Evolutionary conservation across 2,113 vertebrate genomes (phyloP).

Genomic region (Poecilia latipinna): DNA sequence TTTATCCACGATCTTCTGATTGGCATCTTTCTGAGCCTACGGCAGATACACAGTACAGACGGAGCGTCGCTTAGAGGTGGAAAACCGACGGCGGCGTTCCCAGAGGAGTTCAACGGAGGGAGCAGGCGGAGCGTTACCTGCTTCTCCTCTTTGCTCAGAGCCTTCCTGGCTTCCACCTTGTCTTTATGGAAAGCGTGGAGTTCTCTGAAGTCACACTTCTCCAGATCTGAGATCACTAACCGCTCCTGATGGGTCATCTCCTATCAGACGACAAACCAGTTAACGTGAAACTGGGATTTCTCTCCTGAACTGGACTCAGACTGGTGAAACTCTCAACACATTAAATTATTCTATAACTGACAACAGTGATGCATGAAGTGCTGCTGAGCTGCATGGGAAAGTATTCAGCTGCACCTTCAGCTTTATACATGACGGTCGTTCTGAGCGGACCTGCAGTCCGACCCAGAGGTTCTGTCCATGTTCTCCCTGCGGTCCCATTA

Average conservation of each 20-base stretch:
- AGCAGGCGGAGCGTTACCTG: constrained; percentile 52
- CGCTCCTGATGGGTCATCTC: constrained; percentile 81
- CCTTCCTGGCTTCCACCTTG: constrained; percentile 78
- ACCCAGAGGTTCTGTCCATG: not conserved
- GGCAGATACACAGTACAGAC: not conserved
- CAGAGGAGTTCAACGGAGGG: not conserved
- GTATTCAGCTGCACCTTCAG: too few relatives aligned
- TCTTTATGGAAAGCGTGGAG: constrained; percentile 77
- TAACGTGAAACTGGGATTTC: not conserved
- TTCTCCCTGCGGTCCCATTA: not conserved
- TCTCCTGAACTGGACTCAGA: not conserved
- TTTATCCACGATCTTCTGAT: constrained; percentile 75
- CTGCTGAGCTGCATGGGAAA: not conserved
- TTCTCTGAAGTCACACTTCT: constrained; percentile 82
- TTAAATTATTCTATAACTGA: not conserved
- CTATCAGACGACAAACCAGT: constrained; percentile 49
- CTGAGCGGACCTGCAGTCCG: not conserved
- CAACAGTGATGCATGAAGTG: not conserved
- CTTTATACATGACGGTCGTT: too few relatives aligned
- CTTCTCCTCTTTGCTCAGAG: constrained; percentile 81
- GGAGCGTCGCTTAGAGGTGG: too few relatives aligned
- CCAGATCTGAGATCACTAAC: constrained; percentile 71
- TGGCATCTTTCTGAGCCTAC: constrained; percentile 74
- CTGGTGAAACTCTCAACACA: not conserved
- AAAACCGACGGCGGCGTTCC: not conserved